Percentiles rank a stretch among this genome's conserved stretches.
Evolutionary conservation across 2,797 vertebrate genomes (phyloP).

Genomic region (Chloroceryle inda): DNA sequence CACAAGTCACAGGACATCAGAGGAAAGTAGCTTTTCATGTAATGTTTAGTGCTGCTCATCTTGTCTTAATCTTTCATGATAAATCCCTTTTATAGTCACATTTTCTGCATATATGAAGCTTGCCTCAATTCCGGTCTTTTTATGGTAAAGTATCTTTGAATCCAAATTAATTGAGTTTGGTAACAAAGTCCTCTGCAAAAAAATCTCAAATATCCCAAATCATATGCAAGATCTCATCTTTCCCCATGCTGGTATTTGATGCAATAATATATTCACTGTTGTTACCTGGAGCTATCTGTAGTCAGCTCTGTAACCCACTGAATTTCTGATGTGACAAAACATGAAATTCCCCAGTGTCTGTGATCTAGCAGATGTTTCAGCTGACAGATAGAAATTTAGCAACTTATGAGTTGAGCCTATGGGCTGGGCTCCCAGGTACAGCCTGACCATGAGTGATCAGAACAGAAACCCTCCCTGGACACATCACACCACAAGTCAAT

Average conservation of each 20-base stretch:
- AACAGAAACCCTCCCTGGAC: background rate
- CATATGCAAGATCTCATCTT: background rate
- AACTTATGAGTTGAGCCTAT: rapidly evolving
- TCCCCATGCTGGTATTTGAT: constrained; percentile 27
- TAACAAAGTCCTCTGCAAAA: background rate
- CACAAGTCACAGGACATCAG: background rate
- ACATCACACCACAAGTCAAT: rapidly evolving
- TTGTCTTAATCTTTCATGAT: background rate
- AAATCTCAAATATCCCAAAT: background rate
- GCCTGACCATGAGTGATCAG: background rate
- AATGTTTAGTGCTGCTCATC: background rate
- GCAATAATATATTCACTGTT: background rate
- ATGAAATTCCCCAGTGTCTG: background rate
- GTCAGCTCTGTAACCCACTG: background rate
- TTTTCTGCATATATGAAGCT: background rate
- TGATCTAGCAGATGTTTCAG: constrained; percentile 17
- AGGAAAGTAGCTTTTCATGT: background rate
- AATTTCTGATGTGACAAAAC: constrained; percentile 15
- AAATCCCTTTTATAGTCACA: background rate
- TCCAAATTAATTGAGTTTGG: background rate
- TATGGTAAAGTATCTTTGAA: background rate
- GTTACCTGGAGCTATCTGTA: constrained; percentile 24
- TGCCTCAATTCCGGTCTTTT: background rate
- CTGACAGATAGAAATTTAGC: background rate
- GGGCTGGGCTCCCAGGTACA: background rate